phyloP scores from a whole-genome alignment of 1,140 invertebrate species.

The Macrosteles quadrilineatus region DNA sequence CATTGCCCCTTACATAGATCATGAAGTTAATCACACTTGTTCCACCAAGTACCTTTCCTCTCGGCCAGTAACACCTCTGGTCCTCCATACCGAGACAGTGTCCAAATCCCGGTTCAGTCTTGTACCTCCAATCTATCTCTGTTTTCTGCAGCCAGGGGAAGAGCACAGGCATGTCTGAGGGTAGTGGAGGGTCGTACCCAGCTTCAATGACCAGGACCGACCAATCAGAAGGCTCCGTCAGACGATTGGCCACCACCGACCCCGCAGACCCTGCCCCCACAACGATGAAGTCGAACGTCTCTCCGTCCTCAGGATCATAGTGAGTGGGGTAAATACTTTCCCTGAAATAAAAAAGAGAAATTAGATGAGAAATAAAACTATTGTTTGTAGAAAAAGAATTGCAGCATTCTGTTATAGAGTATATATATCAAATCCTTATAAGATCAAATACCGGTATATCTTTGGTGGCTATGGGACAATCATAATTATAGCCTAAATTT shows the following conservation, averaged over 20 bases:
- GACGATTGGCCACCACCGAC: slow-evolving; percentile 56
- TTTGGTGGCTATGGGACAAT: too few relatives aligned
- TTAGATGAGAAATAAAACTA: too few relatives aligned
- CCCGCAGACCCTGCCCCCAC: slow-evolving; percentile 60
- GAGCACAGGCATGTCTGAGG: slow-evolving; percentile 73
- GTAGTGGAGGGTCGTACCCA: slow-evolving; percentile 62
- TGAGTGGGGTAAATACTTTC: not conserved
- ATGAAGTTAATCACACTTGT: slow-evolving; percentile 83
- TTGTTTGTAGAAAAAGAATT: too few relatives aligned
- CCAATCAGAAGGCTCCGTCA: slow-evolving; percentile 49
- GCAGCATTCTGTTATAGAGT: too few relatives aligned
- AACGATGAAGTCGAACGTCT: slow-evolving; percentile 47
- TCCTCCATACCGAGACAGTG: slow-evolving; percentile 59
- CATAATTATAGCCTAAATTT: too few relatives aligned
- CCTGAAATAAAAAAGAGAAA: too few relatives aligned
- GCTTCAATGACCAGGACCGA: slow-evolving; percentile 54
- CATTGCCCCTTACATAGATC: slow-evolving; percentile 85
- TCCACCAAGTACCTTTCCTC: slow-evolving; percentile 70
- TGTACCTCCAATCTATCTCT: slow-evolving; percentile 77
- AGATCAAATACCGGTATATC: too few relatives aligned
- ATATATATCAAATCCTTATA: too few relatives aligned
- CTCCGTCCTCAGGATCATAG: slow-evolving; percentile 5
- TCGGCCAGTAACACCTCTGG: slow-evolving; percentile 57
- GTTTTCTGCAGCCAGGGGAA: slow-evolving; percentile 69
- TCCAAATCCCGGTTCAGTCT: slow-evolving; percentile 65